Evolutionary conservation across 2,888 invertebrate genomes (phyloP).

Genomic region (Drosophila yooni): DNA sequence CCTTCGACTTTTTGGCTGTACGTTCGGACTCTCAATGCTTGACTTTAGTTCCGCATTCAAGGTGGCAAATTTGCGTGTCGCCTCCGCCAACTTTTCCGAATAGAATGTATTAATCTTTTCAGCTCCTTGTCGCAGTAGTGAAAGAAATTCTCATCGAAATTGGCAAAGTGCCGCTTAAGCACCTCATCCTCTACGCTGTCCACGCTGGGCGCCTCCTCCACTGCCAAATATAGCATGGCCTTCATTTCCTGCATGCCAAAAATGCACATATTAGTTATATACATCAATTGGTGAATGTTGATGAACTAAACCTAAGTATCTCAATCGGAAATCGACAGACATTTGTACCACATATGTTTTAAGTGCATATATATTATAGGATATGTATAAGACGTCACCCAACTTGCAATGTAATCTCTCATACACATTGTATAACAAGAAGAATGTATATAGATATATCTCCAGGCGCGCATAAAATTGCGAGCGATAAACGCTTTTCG

Average conservation of each 20-base stretch:
- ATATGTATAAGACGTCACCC: neutral
- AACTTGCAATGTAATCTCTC: neutral
- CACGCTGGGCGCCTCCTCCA: constrained; percentile 95
- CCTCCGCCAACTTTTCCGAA: constrained; percentile 98
- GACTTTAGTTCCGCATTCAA: constrained; percentile 93
- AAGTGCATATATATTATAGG: neutral
- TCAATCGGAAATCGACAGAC: neutral
- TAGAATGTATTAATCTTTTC: constrained; percentile 99
- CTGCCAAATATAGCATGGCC: constrained; percentile 95
- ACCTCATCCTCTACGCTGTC: constrained; percentile 96
- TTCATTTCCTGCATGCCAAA: constrained; percentile 92
- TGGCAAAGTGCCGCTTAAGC: constrained; percentile 94
- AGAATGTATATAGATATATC: neutral
- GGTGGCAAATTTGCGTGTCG: constrained; percentile 96
- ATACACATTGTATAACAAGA: neutral
- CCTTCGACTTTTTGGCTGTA: constrained; percentile 84
- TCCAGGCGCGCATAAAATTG: neutral
- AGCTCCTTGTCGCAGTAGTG: constrained; percentile 97
- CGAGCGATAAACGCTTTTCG: neutral
- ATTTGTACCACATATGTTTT: neutral
- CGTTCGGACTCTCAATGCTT: constrained; percentile 86
- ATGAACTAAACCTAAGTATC: neutral
- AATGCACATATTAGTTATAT: neutral
- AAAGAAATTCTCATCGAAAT: constrained; percentile 98
- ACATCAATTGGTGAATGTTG: neutral